A percentile compares a stretch with the other conserved stretches of the same genome.
These are phyloP conservation scores for Acanthochromis polyacanthus DNA, from an alignment of 2,113 vertebrate genomes.

Conservation along the genomic window DNA sequence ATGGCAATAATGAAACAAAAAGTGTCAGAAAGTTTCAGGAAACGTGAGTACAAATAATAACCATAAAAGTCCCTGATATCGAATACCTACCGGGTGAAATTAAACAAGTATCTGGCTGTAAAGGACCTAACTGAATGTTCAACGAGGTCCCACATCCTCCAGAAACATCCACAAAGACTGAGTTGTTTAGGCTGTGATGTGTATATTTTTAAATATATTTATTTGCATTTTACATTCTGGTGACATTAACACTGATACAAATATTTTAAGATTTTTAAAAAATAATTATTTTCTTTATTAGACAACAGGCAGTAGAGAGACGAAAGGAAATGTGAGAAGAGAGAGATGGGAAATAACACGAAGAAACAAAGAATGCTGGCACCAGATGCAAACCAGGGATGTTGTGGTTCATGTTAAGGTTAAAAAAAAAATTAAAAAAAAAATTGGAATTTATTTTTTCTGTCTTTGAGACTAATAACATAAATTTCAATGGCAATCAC, in stretches of 20 bases:
- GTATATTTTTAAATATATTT: too few species aligned
- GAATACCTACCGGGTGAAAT: background rate
- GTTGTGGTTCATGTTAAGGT: background rate
- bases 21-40: background rate
- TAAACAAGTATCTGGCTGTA: too few species aligned
- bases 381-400: background rate
- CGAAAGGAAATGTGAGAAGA: background rate
- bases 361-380: background rate
- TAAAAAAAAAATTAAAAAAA: background rate
- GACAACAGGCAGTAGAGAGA: background rate
- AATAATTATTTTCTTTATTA: background rate
- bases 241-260: too few species aligned
- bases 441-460: background rate
- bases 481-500: background rate
- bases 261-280: too few species aligned
- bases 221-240: too few species aligned
- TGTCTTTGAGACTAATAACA: background rate
- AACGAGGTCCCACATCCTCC: too few species aligned
- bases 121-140: too few species aligned
- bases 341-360: slow-evolving; percentile 1
- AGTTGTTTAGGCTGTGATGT: too few species aligned
- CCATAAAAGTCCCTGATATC: background rate
- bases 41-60: background rate
- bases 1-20: background rate
- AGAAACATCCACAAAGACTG: too few species aligned